Evolutionary conservation across 2,888 invertebrate species (phyloP).

Genomic region (Pterostichus madidus): DNA sequence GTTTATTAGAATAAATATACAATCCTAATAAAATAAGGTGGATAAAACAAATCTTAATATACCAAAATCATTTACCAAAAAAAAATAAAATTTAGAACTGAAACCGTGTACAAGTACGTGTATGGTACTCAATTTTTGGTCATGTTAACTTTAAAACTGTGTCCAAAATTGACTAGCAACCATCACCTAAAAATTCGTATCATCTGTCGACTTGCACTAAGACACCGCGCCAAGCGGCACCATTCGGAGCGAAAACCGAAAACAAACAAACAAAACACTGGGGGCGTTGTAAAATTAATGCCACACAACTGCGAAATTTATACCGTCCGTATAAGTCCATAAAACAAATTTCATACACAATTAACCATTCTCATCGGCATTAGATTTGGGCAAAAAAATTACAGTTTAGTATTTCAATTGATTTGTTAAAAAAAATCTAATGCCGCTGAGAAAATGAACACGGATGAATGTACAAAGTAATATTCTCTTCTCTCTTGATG

Average conservation of each 20-base stretch:
- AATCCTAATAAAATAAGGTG: background rate
- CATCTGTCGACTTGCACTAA: slow-evolving; percentile 51
- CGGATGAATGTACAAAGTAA: slow-evolving; percentile 61
- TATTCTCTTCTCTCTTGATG: slow-evolving; percentile 40
- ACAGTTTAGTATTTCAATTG: background rate
- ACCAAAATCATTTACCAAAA: slow-evolving; percentile 37
- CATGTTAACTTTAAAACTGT: slow-evolving; percentile 62
- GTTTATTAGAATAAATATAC: slow-evolving; percentile 43
- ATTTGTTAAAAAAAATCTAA: slow-evolving; percentile 47
- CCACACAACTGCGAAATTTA: slow-evolving; percentile 57
- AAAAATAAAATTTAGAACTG: slow-evolving; percentile 20
- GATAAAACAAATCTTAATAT: slow-evolving; percentile 28
- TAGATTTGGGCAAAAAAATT: slow-evolving; percentile 18
- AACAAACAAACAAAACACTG: slow-evolving; percentile 61
- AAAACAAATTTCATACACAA: slow-evolving; percentile 61
- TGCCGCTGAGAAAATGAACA: slow-evolving; percentile 61
- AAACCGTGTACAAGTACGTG: slow-evolving; percentile 53
- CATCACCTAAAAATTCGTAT: slow-evolving; percentile 70
- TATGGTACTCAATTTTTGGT: slow-evolving; percentile 54
- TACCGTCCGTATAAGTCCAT: slow-evolving; percentile 59
- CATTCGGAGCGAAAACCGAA: slow-evolving; percentile 48
- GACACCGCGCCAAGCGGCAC: slow-evolving; percentile 1
- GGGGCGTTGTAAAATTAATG: slow-evolving; percentile 55
- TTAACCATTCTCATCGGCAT: slow-evolving; percentile 46
- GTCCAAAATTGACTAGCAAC: slow-evolving; percentile 76